Base-by-base conservation (phyloP, 2,888 invertebrate species). In the Brachyptera putata region DNA sequence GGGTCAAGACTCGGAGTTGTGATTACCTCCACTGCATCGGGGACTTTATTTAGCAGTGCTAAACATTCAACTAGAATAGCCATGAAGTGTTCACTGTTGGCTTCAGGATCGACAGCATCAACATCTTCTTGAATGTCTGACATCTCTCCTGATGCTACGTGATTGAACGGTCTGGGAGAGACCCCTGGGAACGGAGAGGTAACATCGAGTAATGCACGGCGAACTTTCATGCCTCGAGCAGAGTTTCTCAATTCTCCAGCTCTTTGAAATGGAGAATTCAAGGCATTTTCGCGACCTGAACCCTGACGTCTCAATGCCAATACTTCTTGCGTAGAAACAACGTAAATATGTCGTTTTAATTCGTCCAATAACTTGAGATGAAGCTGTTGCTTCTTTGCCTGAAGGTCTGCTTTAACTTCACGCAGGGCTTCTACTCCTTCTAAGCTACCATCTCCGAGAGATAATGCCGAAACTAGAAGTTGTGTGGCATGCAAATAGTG, bases 401-500 rank as follows among this genome's bases (percentile, higher is more conserved):
- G 84, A 50, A 95, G 74, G 68, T 94, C 92, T 46, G 78, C 78
- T 60, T 87, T 83, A 3, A 95, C 81, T 70, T 94, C 89, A 64
- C 86, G 81, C 24, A 96, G 77, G 3, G 91, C 95, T 69, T 91
- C 91, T 0, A 95, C 91, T 60, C 86, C 87, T 58, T 86, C 84
- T 25, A 95, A 77, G 30, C 84, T 84, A 9, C 86, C 87, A 70
- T 86, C 84, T 34, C 87, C 81, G 60, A 84, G 77, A 14, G 82
- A 76, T 1, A 84, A 76, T 4, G 90, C 89, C 66, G 84, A 84
- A 22, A 87, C 85, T 18, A 93, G 77, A 36, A 85, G 73, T 70
- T 87, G 83, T n/a, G 94, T 91, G 24, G 92, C 93, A 70, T 87
- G 89, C 61, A 94, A 77, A 74, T 91, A 94, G 65, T 91, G 87